These are phyloP conservation scores for Phyto melanocephala DNA, from an alignment of 2,888 invertebrate species.

Conservation along the genomic window DNA sequence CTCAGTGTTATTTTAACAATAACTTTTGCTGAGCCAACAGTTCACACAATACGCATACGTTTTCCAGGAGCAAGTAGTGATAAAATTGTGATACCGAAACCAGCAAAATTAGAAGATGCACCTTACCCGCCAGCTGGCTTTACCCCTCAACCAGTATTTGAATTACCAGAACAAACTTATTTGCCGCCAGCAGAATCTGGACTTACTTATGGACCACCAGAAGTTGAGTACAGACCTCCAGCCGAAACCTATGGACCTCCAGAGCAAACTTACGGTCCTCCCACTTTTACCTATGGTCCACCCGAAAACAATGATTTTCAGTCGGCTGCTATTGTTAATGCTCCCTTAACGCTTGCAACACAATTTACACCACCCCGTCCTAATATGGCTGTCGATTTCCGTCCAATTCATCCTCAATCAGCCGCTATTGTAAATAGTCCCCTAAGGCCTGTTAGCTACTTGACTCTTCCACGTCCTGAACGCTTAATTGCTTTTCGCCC, in stretches of 20 bases:
- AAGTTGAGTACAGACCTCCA: too few relatives aligned
- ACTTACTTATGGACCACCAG: constrained; percentile 62
- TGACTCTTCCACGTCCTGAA: constrained; percentile 32
- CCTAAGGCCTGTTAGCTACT: not conserved
- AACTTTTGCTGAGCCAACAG: constrained; percentile 40
- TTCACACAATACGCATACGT: constrained; percentile 63
- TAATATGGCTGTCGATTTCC: constrained; percentile 16
- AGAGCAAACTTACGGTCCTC: constrained; percentile 64
- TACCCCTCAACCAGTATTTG: constrained; percentile 72
- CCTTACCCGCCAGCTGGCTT: constrained; percentile 75
- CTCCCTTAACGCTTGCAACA: constrained; percentile 54
- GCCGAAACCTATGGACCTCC: constrained; percentile 67
- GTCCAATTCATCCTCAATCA: constrained; percentile 64
- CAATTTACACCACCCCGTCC: constrained; percentile 58
- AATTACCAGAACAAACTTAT: constrained; percentile 69
- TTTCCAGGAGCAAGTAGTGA: constrained; percentile 70
- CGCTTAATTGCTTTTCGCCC: constrained; percentile 34
- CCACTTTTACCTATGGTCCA: constrained; percentile 70
- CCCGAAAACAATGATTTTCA: constrained; percentile 66
- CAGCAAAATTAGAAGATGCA: constrained; percentile 58
- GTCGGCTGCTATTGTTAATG: constrained; percentile 54
- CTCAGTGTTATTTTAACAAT: constrained; percentile 8
- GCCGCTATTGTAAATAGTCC: constrained; percentile 67
- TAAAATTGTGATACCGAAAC: constrained; percentile 39
- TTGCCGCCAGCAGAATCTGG: constrained; percentile 60